phyloP scores from a whole-genome alignment of 1,140 invertebrate genomes.

The Helicorthomorpha holstii region DNA sequence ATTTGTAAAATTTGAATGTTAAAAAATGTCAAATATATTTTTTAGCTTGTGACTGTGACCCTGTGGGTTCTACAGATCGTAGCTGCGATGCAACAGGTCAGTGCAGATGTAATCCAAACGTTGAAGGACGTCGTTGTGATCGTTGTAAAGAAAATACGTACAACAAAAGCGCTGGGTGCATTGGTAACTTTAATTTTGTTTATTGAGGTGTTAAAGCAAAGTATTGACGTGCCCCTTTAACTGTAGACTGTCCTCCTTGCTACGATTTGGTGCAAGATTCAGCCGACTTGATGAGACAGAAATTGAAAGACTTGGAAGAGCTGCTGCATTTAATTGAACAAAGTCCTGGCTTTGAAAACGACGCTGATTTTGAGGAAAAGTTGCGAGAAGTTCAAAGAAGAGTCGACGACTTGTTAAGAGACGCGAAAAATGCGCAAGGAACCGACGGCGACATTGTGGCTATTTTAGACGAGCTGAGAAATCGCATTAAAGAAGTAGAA shows the following conservation, averaged over 20 bases:
- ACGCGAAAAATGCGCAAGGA: slow-evolving; percentile 46
- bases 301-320: slow-evolving; percentile 50
- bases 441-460: slow-evolving; percentile 37
- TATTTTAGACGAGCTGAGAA: slow-evolving; percentile 45
- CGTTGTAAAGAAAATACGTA: slow-evolving; percentile 85
- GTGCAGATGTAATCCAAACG: slow-evolving; percentile 69
- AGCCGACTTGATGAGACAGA: slow-evolving; percentile 57
- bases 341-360: slow-evolving; percentile 63
- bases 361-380: slow-evolving; percentile 62
- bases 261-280: slow-evolving; percentile 84
- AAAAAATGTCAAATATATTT: not conserved
- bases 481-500: slow-evolving; percentile 44
- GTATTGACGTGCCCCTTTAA: not conserved
- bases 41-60: slow-evolving; percentile 63
- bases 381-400: slow-evolving; percentile 48
- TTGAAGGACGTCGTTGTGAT: slow-evolving; percentile 77
- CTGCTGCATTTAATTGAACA: slow-evolving; percentile 46
- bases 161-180: slow-evolving; percentile 62
- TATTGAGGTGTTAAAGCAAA: not conserved
- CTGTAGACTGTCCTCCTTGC: slow-evolving; percentile 65
- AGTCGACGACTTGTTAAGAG: slow-evolving; percentile 47
- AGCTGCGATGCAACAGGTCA: slow-evolving; percentile 68
- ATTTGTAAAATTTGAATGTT: not conserved
- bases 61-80: slow-evolving; percentile 60
- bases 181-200: slow-evolving; percentile 21